Conservation (phyloP, 1,140 invertebrate genomes). For the Dendroctonus valens region DNA sequence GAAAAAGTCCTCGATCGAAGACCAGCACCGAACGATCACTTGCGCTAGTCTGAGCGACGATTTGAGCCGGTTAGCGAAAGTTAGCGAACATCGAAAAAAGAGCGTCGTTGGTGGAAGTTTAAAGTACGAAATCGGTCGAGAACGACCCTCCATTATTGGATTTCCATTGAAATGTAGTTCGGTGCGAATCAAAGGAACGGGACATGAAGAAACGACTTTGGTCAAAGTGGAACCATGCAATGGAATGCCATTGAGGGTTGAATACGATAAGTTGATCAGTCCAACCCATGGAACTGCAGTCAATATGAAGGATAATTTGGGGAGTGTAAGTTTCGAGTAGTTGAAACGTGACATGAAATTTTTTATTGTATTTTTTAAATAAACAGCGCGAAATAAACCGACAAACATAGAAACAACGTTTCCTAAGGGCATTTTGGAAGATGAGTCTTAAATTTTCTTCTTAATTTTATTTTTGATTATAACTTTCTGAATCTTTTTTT, state of each 20-base stretch:
- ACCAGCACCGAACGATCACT: slow-evolving; percentile 2
- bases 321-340: slow-evolving; percentile 44
- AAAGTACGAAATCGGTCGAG: slow-evolving; percentile 47
- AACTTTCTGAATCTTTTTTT: too few relatives aligned
- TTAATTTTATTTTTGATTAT: too few relatives aligned
- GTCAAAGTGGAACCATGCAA: slow-evolving; percentile 62
- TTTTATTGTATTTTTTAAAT: too few relatives aligned
- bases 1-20: slow-evolving; percentile 17
- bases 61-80: slow-evolving; percentile 11
- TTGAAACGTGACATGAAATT: too few relatives aligned
- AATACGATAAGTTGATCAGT: slow-evolving; percentile 46
- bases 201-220: slow-evolving; percentile 53
- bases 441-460: too few relatives aligned
- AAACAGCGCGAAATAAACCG: too few relatives aligned
- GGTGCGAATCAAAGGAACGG: slow-evolving; percentile 59
- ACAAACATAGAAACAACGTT: too few relatives aligned
- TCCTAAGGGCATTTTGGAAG: too few relatives aligned
- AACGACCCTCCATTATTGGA: slow-evolving; percentile 41
- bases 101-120: slow-evolving; percentile 42
- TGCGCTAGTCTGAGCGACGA: slow-evolving; percentile 16
- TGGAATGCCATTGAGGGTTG: slow-evolving; percentile 56
- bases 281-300: slow-evolving; percentile 27
- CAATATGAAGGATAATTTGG: slow-evolving; percentile 47
- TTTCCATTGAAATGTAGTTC: slow-evolving; percentile 57
- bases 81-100: slow-evolving; percentile 26